Evolutionary conservation across 2,797 vertebrate species (phyloP).

Genomic region (Heterohyrax brucei): DNA sequence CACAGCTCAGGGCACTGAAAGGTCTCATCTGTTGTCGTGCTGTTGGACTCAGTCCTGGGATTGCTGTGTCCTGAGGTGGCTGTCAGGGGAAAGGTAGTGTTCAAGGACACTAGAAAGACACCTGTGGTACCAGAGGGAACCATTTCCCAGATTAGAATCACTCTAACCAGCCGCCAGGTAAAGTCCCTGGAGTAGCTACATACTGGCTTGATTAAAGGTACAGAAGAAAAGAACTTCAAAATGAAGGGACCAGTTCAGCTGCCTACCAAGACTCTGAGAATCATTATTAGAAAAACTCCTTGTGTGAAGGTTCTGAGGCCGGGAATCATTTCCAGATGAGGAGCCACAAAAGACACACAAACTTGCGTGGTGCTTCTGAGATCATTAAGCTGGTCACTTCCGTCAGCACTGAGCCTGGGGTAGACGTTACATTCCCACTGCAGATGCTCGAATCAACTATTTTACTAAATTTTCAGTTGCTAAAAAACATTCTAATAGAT

Average conservation of each 20-base stretch:
- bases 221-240: neutral
- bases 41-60: neutral
- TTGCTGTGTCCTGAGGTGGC: neutral
- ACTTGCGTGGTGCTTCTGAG: too few species aligned
- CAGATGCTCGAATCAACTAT: neutral
- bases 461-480: neutral
- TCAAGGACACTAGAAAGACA: neutral
- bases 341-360: neutral
- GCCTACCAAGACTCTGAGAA: neutral
- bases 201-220: neutral
- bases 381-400: neutral
- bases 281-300: neutral
- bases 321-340: neutral
- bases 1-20: neutral
- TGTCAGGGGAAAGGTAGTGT: neutral
- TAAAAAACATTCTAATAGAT: neutral
- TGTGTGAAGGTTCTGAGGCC: neutral
- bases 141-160: neutral
- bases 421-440: neutral
- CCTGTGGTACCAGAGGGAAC: neutral
- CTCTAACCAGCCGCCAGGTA: neutral
- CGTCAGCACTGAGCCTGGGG: neutral
- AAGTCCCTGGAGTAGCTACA: neutral
- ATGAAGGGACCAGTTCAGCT: neutral
- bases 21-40: neutral